Base-by-base conservation (phyloP, 2,888 invertebrate genomes). In the Tiliacea aurago region DNA sequence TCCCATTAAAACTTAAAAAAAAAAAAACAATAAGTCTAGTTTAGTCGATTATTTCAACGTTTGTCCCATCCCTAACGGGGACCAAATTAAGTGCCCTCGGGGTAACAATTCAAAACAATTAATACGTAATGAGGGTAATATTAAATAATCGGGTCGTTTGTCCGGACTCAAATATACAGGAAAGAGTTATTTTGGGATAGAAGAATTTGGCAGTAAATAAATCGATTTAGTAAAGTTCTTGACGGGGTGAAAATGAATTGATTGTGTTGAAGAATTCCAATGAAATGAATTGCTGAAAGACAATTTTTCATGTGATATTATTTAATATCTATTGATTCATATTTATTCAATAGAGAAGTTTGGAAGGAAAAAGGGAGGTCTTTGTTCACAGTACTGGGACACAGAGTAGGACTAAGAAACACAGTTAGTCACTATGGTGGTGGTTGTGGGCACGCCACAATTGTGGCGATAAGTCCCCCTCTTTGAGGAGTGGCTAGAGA, bases 101-200 rank as follows among this genome's bases (percentile, higher is more conserved):
- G 75, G 78, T 51, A 70, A 63, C 76, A 76, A 76, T 73, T 84
- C 75, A 66, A 80, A 85, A 86, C 83, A 86, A 85, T 85, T 85
- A 84, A 76, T 67, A 72, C 72, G 47, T 74, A 85, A 84, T 77
- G 77, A 69, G 61, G 49, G 64, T 62, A 70, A 73, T 73, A 83
- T 84, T 76, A 77, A 84, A 79, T 83, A 81, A 78, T 79, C 58
- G 70, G 33, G n/a, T 74, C 63, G 58, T 74, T 85, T 74, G 71
- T 73, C 49, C n/a, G 20, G 20, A 33, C 4, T 23, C n/a, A 74
- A 75, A 70, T 70, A 53, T 74, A 59, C 10, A 53, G 53, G 33
- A 63, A 71, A 70, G n/a, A 53, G 58, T 15, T 69, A 64, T 78
- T 74, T 80, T 59, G 2, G 20, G 37, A 15, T 3, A 0, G 0